A percentile compares a stretch with the other conserved stretches of the same genome.
These are phyloP conservation scores for Heterohyrax brucei DNA, from an alignment of 2,797 vertebrate species.

Conservation along the genomic window DNA sequence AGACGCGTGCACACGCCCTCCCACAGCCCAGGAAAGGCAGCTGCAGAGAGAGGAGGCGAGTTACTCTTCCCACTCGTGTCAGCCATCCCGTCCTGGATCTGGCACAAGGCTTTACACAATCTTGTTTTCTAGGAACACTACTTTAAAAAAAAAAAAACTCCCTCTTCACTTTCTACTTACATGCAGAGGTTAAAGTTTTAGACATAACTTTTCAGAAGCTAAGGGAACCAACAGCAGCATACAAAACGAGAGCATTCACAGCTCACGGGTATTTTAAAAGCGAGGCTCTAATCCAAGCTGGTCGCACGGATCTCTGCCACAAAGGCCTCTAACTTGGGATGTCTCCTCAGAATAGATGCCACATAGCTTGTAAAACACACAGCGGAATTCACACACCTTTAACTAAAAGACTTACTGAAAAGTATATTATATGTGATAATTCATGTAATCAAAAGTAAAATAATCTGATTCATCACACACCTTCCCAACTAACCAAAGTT, in stretches of 20 bases:
- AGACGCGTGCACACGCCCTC: not conserved
- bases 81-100: not conserved
- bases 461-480: not conserved
- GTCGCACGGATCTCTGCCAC: not conserved
- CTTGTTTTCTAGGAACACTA: conserved; percentile 1
- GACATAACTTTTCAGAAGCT: conserved; percentile 46
- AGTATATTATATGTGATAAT: conserved; percentile 16
- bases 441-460: conserved; percentile 61
- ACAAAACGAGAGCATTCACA: not conserved
- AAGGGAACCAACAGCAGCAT: not conserved
- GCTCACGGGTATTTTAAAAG: not conserved
- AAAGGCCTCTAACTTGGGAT: not conserved
- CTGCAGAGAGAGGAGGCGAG: not conserved
- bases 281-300: not conserved
- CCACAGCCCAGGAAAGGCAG: not conserved
- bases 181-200: not conserved
- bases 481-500: conserved; percentile 12
- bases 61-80: not conserved
- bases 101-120: not conserved
- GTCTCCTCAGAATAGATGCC: not conserved
- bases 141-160: conserved; percentile 1
- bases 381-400: conserved; percentile 12
- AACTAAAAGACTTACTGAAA: conserved; percentile 27
- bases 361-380: not conserved
- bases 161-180: not conserved